Base-by-base conservation (phyloP, 2,797 vertebrate species). In the Megaceryle alcyon region DNA sequence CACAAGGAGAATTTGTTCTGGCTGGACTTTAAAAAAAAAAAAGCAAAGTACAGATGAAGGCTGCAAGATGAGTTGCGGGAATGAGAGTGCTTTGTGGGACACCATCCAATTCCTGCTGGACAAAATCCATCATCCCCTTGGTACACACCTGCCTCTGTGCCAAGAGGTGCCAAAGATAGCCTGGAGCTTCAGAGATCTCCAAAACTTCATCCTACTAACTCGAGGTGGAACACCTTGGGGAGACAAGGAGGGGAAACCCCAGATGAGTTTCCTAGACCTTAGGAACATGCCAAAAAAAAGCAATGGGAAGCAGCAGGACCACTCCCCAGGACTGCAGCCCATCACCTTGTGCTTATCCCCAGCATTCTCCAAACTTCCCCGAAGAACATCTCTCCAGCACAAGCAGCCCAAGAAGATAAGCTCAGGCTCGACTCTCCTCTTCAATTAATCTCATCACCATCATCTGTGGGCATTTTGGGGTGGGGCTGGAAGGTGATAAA, bases 71-170 rank as follows among this genome's bases (percentile, higher is more conserved):
- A 96, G 96, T 90, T 94, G 92, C 2, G 29, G 85, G 85, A 95
- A 96, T 94, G 91, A 96, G 59, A 97, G 95, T 96, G 96, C 87
- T 97, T 90, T 94, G 91, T 96, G 96, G 96, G 96, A 94, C 25
- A 90, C 29, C 91, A 92, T 96, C 96, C 96, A 97, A 91, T 15
- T 95, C 79, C 95, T 91, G 76, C 92, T 97, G 94, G 85, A 78
- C 44, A 83, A 81, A 88, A 88, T 96, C 94, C 96, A 96, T 91
- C 92, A 23, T 21, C 49, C 51, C 69, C 84, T 85, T 7, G 3
- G 57, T 18, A 4, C 72, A 85, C 54, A 51, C 92, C 87, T 85
- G 35, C 86, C 59, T 53, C 69, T 71, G 71, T 1, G 1, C 90
- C 17, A 16, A 63, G 56, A 43, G 59, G 25, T 43, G 26, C 79